These are phyloP conservation scores for Sinhomidia bicolor DNA, from an alignment of 2,888 invertebrate species.

Conservation along the genomic window DNA sequence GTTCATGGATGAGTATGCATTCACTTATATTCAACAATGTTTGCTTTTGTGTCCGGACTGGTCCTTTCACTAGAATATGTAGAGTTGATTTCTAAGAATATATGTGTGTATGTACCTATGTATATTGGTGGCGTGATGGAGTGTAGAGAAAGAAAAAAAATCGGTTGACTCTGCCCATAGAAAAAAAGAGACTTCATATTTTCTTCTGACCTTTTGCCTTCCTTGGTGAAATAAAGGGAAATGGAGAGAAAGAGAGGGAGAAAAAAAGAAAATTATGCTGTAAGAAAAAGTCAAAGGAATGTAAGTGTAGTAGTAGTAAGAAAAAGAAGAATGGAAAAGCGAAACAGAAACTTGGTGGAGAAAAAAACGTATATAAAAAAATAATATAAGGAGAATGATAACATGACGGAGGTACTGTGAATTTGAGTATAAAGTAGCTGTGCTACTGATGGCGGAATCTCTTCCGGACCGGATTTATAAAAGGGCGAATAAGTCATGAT, in stretches of 20 bases:
- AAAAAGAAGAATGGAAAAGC: not conserved
- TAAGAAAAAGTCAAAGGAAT: slow-evolving; percentile 4
- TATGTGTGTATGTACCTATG: not conserved
- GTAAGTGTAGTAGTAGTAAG: not conserved
- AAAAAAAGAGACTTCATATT: slow-evolving; percentile 51
- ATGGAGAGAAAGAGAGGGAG: too few species aligned
- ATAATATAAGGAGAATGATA: not conserved
- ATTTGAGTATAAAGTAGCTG: slow-evolving; percentile 20
- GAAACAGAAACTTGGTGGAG: not conserved
- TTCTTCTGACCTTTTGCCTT: slow-evolving; percentile 56
- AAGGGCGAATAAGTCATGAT: slow-evolving; percentile 68
- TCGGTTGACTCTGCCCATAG: not conserved
- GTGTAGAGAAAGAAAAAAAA: not conserved
- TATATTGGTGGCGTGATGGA: not conserved
- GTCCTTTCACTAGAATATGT: not conserved
- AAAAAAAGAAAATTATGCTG: not conserved
- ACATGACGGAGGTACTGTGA: not conserved
- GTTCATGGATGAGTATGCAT: too few species aligned
- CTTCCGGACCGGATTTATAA: slow-evolving; percentile 69
- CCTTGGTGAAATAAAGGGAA: slow-evolving; percentile 14
- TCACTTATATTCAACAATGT: too few species aligned
- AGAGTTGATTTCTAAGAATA: not conserved
- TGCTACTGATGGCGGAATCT: slow-evolving; percentile 57
- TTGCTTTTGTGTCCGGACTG: too few species aligned
- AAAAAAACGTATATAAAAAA: too few species aligned